These are phyloP conservation scores for Thaumetopoea pityocampa DNA, from an alignment of 1,140 invertebrate species.

Conservation along the genomic window DNA sequence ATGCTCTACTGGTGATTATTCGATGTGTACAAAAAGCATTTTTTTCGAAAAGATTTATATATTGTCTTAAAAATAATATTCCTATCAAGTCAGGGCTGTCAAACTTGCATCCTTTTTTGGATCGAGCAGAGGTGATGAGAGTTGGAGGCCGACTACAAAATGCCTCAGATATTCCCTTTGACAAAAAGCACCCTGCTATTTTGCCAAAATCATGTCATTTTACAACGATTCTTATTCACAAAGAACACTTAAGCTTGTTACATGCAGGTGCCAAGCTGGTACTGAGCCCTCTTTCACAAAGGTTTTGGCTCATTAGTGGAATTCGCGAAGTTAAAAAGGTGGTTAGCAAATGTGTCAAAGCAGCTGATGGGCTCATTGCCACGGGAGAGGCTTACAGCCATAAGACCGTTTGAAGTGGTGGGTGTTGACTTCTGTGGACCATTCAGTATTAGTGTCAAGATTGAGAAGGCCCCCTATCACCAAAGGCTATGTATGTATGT, in stretches of 20 bases:
- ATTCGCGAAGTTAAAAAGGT: slow-evolving; percentile 15
- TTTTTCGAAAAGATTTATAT: no score
- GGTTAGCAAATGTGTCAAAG: slow-evolving; percentile 18
- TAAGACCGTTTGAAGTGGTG: slow-evolving; percentile 31
- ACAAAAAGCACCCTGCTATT: slow-evolving; percentile 32
- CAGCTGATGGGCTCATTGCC: slow-evolving; percentile 32
- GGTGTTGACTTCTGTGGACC: slow-evolving; percentile 50
- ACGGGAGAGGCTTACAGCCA: slow-evolving; percentile 15
- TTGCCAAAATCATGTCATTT: slow-evolving; percentile 24
- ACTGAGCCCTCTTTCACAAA: slow-evolving; percentile 6
- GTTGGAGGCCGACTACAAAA: slow-evolving; percentile 29
- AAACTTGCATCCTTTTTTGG: slow-evolving; percentile 24
- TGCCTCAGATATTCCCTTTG: slow-evolving; percentile 15
- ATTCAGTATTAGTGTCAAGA: no score
- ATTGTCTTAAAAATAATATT: no score
- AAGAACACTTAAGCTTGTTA: slow-evolving; percentile 26
- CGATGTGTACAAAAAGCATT: no score
- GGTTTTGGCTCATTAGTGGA: slow-evolving; percentile 22
- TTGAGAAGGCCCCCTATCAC: no score
- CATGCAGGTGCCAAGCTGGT: slow-evolving; percentile 24
- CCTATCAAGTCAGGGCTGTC: no score
- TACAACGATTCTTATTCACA: slow-evolving; percentile 25
- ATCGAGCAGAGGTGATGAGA: slow-evolving; percentile 19
- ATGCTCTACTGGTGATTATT: no score
- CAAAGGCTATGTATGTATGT: no score